Evolutionary conservation across 2,888 invertebrate species (phyloP).

Genomic region (Lottia gigantea): DNA sequence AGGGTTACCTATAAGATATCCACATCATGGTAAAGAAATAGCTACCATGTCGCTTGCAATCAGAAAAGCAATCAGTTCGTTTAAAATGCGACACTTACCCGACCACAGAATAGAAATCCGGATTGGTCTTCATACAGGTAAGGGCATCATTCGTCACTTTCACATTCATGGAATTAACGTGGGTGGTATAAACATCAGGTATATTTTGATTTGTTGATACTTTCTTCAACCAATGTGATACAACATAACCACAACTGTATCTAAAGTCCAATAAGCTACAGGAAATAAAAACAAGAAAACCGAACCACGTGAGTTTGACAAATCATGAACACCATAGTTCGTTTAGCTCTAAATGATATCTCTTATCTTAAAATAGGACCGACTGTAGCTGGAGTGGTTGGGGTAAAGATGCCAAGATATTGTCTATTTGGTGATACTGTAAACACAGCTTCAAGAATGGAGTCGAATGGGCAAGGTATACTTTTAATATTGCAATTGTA

Average conservation of each 20-base stretch:
- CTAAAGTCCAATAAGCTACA: too few species aligned
- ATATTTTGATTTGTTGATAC: background rate
- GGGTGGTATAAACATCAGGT: background rate
- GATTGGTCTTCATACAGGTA: conserved; percentile 46
- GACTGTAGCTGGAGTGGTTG: background rate
- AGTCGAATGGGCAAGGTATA: background rate
- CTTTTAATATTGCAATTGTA: background rate
- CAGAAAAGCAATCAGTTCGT: conserved; percentile 37
- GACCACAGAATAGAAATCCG: conserved; percentile 37
- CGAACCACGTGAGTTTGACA: too few species aligned
- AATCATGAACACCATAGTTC: too few species aligned
- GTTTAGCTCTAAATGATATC: background rate
- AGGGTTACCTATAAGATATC: conserved; percentile 41
- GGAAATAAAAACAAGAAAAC: too few species aligned
- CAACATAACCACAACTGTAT: too few species aligned
- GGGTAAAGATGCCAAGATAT: background rate
- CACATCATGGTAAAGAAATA: conserved; percentile 32
- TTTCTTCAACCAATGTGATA: background rate
- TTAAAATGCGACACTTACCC: conserved; percentile 44
- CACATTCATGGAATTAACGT: background rate
- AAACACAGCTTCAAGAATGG: conserved; percentile 1
- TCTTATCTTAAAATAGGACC: background rate
- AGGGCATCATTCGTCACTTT: background rate
- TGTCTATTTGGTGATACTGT: conserved; percentile 5
- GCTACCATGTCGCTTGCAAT: conserved; percentile 43